phyloP scores from a whole-genome alignment of 2,113 vertebrate species.

The Ancistrus triradiatus region DNA sequence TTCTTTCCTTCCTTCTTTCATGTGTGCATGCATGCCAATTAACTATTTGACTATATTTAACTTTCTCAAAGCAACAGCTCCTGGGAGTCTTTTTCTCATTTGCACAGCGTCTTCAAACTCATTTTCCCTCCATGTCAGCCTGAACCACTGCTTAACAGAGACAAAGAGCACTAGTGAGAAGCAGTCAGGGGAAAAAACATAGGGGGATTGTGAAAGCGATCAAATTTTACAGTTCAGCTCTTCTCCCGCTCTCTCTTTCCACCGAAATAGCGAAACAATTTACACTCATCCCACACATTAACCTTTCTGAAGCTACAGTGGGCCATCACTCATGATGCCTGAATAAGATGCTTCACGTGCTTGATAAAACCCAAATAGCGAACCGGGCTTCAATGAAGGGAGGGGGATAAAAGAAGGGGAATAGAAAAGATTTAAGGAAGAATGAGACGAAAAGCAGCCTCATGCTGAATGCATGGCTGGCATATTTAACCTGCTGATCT shows the following conservation, averaged over 20 bases:
- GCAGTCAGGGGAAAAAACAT: neutral
- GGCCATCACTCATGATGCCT: constrained; percentile 49
- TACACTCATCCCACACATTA: constrained; percentile 64
- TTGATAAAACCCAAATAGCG: constrained; percentile 40
- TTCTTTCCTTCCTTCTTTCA: no score
- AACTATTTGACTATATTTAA: no score
- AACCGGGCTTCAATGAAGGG: neutral
- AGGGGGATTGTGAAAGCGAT: constrained; percentile 39
- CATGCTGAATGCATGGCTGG: constrained; percentile 12
- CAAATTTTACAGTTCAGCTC: constrained; percentile 60
- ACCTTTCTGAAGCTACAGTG: constrained; percentile 57
- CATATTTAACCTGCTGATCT: constrained; percentile 50
- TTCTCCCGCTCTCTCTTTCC: constrained; percentile 53
- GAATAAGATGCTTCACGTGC: constrained; percentile 50
- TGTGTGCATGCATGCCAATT: no score
- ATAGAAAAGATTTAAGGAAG: constrained; percentile 21
- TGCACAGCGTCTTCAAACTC: constrained; percentile 12
- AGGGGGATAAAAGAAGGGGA: neutral
- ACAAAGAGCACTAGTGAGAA: constrained; percentile 7
- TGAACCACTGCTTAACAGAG: constrained; percentile 21
- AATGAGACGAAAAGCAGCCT: constrained; percentile 4
- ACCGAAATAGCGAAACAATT: constrained; percentile 63
- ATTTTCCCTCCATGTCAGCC: constrained; percentile 1
- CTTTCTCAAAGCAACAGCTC: neutral
- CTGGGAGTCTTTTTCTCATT: neutral